Evolutionary conservation across 2,113 vertebrate genomes (phyloP), one percentile per base, ranked within the genome.

Genomic region (Perca flavescens): DNA sequence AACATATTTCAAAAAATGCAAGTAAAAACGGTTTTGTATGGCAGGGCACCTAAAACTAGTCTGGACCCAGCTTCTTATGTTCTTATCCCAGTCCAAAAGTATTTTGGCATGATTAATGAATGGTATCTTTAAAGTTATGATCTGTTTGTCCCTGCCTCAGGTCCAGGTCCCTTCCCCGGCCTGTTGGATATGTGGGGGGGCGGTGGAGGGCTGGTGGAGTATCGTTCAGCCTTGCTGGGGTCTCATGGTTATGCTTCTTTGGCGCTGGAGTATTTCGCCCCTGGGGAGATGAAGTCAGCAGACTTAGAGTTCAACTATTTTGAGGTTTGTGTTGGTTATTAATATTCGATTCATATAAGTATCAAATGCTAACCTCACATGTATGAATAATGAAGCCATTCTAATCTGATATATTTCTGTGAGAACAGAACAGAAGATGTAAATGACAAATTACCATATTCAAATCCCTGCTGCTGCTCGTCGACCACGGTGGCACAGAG

Each of bases 181-280:
- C 25, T 96, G 56, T 3, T 96, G 86, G 95, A 96, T 43, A 70
- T 96, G 80, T 96, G 94, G 95, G 95, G 95, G 6, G 94, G 94
- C 1, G 95, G 94, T 22, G 95, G 95, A 6, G 94, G 95, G 3
- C 90, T 95, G 19, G 3, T 94, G 13, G 95, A 96, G 84, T 96
- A 95, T 47, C 94, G 95, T 14, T 19, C 95, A 0, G 86, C 94
- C 3, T 73, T 96, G 60, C 80, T 96, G 34, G 95, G 94, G 0
- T 94, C 95, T 16, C 93, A 85, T 19, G 94, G 95, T 34, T 96
- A 90, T 40, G 92, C 28, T 0, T 56, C 90, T 62, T 52, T 96
- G 53, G 93, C 95, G 1, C 75, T 96, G 79, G 75, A 94, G 22
- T 96, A 96, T 63, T 16, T 94, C 9, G 0, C 4, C 16, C 0